Conservation (phyloP, 1,140 invertebrate species). For the Acromyrmex charruanus region DNA sequence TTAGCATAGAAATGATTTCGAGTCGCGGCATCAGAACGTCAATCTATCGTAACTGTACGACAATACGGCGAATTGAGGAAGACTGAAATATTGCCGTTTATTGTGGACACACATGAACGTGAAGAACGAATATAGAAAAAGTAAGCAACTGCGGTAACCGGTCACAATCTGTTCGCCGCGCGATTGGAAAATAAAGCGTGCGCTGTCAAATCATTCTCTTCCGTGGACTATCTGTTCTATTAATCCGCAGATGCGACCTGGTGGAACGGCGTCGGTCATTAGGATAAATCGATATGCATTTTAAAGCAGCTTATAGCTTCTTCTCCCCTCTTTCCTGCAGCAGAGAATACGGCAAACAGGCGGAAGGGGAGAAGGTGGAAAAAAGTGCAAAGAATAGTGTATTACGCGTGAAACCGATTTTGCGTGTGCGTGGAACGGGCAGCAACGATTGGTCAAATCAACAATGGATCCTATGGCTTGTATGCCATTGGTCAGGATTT, state of each 20-base stretch:
- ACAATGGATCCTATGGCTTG: conserved; percentile 82
- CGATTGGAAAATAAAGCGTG: neutral
- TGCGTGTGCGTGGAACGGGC: conserved; percentile 71
- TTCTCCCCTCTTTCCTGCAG: neutral
- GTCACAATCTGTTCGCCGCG: conserved; percentile 36
- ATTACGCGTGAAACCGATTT: conserved; percentile 72
- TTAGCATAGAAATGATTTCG: conserved; percentile 65
- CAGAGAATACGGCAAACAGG: neutral
- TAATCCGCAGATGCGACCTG: conserved; percentile 80
- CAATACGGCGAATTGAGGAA: conserved; percentile 16
- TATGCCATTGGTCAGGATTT: conserved; percentile 80
- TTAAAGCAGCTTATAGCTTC: conserved; percentile 71
- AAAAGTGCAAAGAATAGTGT: conserved; percentile 63
- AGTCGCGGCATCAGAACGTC: conserved; percentile 38
- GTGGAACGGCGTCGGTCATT: conserved; percentile 74
- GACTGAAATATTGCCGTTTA: conserved; percentile 20
- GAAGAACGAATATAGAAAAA: neutral
- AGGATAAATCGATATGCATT: conserved; percentile 81
- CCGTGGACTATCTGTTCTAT: conserved; percentile 36
- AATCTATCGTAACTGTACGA: conserved; percentile 4
- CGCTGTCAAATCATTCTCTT: neutral
- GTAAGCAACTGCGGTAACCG: conserved; percentile 19
- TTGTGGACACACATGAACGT: neutral
- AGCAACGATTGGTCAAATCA: conserved; percentile 79
- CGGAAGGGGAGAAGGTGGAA: neutral